Evolutionary conservation across 1,140 invertebrate species (phyloP).

Genomic region (Micrasema minimum): DNA sequence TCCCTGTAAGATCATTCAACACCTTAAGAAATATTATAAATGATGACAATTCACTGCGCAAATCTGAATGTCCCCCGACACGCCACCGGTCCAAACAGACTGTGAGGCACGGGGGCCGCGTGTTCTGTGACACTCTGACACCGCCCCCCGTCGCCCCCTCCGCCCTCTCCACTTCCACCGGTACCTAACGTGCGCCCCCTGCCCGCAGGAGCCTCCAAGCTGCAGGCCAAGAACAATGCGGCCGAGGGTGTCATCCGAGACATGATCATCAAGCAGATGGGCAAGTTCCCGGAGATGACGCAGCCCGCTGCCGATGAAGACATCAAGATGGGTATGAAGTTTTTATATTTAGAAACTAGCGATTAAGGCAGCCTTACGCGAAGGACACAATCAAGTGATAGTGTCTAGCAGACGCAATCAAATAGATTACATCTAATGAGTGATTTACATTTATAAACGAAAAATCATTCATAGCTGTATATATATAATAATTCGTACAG

Average conservation of each 20-base stretch:
- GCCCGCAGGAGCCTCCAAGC: constrained; percentile 64
- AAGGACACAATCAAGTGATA: too few species aligned
- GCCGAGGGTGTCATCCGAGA: constrained; percentile 79
- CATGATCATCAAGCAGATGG: constrained; percentile 76
- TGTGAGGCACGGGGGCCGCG: constrained; percentile 21
- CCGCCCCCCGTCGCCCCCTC: neutral
- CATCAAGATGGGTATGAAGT: constrained; percentile 47
- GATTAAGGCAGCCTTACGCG: too few species aligned
- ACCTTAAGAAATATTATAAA: too few species aligned
- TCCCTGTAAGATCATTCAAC: too few species aligned
- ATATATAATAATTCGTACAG: too few species aligned
- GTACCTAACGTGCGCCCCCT: neutral
- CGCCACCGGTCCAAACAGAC: neutral
- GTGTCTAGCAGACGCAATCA: too few species aligned
- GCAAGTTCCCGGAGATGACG: constrained; percentile 61
- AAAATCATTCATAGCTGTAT: too few species aligned
- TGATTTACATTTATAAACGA: too few species aligned
- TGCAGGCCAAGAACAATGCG: constrained; percentile 71
- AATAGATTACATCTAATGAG: too few species aligned
- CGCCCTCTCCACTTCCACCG: neutral
- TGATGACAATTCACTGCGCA: constrained; percentile 53
- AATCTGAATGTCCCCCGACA: constrained; percentile 49
- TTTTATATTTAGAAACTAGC: too few species aligned
- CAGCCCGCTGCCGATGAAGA: constrained; percentile 12
- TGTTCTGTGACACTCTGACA: constrained; percentile 47